Percentiles rank a stretch among this genome's conserved stretches.
Evolutionary conservation across 35 echinoderm and acorn worm genomes (phyloP).

Genomic region (Apostichopus californicus): DNA sequence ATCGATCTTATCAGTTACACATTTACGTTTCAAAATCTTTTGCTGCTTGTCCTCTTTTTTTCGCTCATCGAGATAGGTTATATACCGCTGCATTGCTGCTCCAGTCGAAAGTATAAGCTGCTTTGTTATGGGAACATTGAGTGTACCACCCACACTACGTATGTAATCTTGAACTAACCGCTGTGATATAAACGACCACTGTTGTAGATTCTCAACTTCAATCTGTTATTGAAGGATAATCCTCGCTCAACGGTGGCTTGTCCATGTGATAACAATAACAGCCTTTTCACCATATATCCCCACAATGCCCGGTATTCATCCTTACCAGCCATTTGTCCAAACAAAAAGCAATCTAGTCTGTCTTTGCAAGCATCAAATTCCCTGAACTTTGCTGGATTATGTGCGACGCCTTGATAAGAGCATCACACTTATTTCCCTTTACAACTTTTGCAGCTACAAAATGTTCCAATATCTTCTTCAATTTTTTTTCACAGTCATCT

Average conservation of each 20-base stretch:
- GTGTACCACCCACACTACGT: not conserved
- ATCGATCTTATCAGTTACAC: not conserved
- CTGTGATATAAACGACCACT: constrained; percentile 29
- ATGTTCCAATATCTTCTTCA: not conserved
- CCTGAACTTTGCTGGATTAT: not conserved
- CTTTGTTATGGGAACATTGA: not conserved
- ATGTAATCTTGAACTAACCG: constrained; percentile 23
- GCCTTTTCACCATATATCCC: not conserved
- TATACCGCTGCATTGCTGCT: constrained; percentile 34
- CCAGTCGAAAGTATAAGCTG: not conserved
- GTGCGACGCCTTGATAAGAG: not conserved
- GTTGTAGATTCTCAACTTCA: constrained; percentile 17
- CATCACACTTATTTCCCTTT: not conserved
- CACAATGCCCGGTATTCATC: not conserved
- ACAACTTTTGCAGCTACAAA: not conserved
- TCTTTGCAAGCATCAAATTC: not conserved
- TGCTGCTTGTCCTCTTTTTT: constrained; percentile 15
- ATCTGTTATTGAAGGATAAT: constrained; percentile 53
- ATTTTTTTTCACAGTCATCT: not conserved
- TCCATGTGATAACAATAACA: constrained; percentile 44
- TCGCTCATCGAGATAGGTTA: constrained; percentile 1
- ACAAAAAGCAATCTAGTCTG: not conserved
- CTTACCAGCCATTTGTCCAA: too few species aligned
- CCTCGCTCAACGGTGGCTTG: constrained; percentile 47
- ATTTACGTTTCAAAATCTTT: not conserved